Percentiles rank a stretch among this genome's conserved stretches.
Conservation (phyloP, 2,797 vertebrate genomes). For the Thaleichthys pacificus region DNA sequence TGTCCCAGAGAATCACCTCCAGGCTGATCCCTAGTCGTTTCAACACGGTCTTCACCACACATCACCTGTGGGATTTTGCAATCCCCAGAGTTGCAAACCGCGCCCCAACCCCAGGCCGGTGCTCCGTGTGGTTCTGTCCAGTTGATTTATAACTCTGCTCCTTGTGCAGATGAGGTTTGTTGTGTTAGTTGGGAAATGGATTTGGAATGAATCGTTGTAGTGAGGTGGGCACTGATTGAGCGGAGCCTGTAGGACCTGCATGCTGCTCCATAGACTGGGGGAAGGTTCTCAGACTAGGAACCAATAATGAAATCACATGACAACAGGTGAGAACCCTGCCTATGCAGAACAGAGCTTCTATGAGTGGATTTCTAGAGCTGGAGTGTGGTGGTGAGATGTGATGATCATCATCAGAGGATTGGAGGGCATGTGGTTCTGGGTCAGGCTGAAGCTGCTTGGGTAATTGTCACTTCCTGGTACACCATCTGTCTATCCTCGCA, state of each 20-base stretch:
- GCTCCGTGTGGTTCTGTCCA: neutral
- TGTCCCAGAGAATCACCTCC: constrained; percentile 54
- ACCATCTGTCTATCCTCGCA: constrained; percentile 1
- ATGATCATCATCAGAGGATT: neutral
- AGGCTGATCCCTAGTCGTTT: constrained; percentile 34
- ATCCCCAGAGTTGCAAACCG: constrained; percentile 42
- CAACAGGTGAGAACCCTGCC: neutral
- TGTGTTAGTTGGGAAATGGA: constrained; percentile 40
- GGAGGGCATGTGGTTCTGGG: neutral
- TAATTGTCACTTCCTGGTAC: neutral
- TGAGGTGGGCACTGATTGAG: constrained; percentile 2
- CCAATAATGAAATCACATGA: neutral
- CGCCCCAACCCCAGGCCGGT: neutral
- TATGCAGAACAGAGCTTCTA: neutral
- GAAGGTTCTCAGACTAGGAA: neutral
- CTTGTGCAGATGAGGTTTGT: constrained; percentile 18
- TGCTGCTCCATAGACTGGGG: too few species aligned
- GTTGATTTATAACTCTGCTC: constrained; percentile 34
- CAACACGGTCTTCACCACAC: constrained; percentile 21
- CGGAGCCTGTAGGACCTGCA: neutral
- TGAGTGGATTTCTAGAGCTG: neutral
- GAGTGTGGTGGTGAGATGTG: neutral
- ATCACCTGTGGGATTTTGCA: constrained; percentile 43
- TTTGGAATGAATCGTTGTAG: constrained; percentile 33
- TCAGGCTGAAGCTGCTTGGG: neutral